phyloP scores from a whole-genome alignment of 2,888 invertebrate genomes.

The Drosophila borealis region DNA sequence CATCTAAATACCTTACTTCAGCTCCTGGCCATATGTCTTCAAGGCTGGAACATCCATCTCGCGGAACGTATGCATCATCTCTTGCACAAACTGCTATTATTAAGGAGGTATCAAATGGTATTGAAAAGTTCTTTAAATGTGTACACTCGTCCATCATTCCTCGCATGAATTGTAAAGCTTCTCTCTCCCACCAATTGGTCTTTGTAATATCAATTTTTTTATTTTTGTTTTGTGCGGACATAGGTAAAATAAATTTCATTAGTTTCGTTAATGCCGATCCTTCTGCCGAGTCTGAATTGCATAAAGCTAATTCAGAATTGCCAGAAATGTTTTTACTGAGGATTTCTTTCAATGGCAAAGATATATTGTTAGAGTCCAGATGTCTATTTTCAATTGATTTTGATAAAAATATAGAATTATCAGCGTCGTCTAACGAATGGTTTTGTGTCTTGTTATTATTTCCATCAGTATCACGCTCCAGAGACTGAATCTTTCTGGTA shows the following conservation, averaged over 20 bases:
- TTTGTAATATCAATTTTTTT: slow-evolving; percentile 86
- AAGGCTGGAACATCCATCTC: slow-evolving; percentile 92
- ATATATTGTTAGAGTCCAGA: slow-evolving; percentile 26
- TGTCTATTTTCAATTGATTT: slow-evolving; percentile 49
- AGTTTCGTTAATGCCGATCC: slow-evolving; percentile 81
- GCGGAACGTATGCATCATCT: slow-evolving; percentile 95
- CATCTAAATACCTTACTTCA: slow-evolving; percentile 94
- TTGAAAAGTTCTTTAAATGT: slow-evolving; percentile 96
- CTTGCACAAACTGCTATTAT: slow-evolving; percentile 96
- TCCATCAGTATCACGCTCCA: slow-evolving; percentile 31
- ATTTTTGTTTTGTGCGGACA: slow-evolving; percentile 46
- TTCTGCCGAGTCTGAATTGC: slow-evolving; percentile 28
- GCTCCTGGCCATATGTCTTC: slow-evolving; percentile 97
- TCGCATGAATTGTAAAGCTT: slow-evolving; percentile 96
- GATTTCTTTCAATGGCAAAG: slow-evolving; percentile 43
- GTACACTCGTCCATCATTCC: slow-evolving; percentile 99
- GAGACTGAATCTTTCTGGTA: slow-evolving; percentile 61
- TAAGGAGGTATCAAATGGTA: slow-evolving; percentile 94
- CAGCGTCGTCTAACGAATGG: slow-evolving; percentile 12
- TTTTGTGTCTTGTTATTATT: slow-evolving; percentile 29
- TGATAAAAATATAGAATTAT: slow-evolving; percentile 66
- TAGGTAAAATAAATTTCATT: slow-evolving; percentile 83
- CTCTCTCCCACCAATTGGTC: slow-evolving; percentile 90
- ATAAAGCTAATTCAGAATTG: slow-evolving; percentile 17
- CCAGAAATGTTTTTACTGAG: slow-evolving; percentile 31